Percentiles rank a stretch among this genome's conserved stretches.
Evolutionary conservation across 1,140 invertebrate genomes (phyloP).

Genomic region (Hormaphis cornu): DNA sequence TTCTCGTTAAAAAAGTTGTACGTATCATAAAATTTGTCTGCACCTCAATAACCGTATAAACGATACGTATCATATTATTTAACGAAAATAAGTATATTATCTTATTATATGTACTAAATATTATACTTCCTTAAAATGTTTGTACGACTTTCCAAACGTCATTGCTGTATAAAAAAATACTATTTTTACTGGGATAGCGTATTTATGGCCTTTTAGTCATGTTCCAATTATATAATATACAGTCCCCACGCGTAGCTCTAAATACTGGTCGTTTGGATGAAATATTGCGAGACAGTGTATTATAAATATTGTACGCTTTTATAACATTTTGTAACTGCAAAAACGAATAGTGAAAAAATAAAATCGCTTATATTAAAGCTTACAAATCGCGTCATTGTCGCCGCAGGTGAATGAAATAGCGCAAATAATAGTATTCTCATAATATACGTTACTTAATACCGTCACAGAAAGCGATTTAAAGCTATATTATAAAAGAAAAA

Average conservation of each 20-base stretch:
- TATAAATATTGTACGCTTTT: not conserved
- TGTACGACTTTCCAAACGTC: not conserved
- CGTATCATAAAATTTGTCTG: too few relatives aligned
- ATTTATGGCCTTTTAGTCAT: conserved; percentile 15
- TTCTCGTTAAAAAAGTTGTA: too few relatives aligned
- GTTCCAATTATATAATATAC: conserved; percentile 16
- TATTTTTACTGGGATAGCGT: not conserved
- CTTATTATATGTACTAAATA: too few relatives aligned
- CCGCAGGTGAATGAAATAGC: too few relatives aligned
- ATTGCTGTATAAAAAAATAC: not conserved
- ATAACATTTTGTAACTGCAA: not conserved
- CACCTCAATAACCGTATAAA: too few relatives aligned
- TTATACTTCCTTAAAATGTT: not conserved
- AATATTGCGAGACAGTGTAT: not conserved
- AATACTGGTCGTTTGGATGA: not conserved
- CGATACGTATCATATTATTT: too few relatives aligned
- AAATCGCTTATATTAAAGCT: too few relatives aligned
- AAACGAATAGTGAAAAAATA: too few relatives aligned
- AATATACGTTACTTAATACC: not conserved
- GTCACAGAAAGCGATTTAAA: not conserved
- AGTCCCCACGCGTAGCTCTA: not conserved
- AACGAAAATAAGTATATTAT: too few relatives aligned
- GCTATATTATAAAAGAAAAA: not conserved
- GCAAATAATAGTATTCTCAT: not conserved
- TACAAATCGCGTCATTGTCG: too few relatives aligned